Percentiles rank a stretch among this genome's conserved stretches.
phyloP scores from a whole-genome alignment of 2,888 invertebrate genomes.

The Rhingia rostrata region DNA sequence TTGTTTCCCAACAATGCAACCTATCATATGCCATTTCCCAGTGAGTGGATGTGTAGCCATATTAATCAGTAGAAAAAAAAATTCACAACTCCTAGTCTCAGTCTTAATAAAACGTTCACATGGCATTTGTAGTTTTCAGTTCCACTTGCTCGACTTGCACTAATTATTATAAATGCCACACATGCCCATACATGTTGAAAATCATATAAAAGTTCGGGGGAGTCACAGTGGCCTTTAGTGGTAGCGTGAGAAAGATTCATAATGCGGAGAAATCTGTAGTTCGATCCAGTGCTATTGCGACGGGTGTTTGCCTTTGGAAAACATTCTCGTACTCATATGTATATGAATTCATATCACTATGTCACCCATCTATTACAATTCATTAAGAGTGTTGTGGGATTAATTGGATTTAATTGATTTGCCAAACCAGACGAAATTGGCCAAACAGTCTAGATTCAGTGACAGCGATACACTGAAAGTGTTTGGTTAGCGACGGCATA shows the following conservation, averaged over 20 bases:
- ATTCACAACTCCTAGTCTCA: slow-evolving; percentile 37
- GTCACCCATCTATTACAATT: slow-evolving; percentile 83
- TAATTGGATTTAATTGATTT: slow-evolving; percentile 84
- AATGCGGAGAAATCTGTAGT: slow-evolving; percentile 76
- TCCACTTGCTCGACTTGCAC: slow-evolving; percentile 61
- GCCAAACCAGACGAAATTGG: slow-evolving; percentile 83
- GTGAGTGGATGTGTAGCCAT: neutral
- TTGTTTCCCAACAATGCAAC: slow-evolving; percentile 57
- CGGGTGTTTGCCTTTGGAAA: slow-evolving; percentile 57
- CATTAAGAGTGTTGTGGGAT: slow-evolving; percentile 83
- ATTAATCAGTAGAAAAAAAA: slow-evolving; percentile 14
- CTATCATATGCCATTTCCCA: slow-evolving; percentile 40
- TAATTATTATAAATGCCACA: slow-evolving; percentile 72
- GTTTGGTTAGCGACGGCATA: slow-evolving; percentile 48
- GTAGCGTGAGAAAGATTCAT: slow-evolving; percentile 82
- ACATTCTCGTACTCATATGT: slow-evolving; percentile 35
- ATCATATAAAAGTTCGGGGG: slow-evolving; percentile 83
- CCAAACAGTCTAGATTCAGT: slow-evolving; percentile 82
- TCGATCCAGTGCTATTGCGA: slow-evolving; percentile 71
- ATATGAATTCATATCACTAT: slow-evolving; percentile 74
- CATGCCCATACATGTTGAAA: slow-evolving; percentile 76
- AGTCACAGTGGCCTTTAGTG: slow-evolving; percentile 80
- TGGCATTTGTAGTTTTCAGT: slow-evolving; percentile 39
- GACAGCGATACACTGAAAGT: slow-evolving; percentile 75
- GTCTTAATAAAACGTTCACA: slow-evolving; percentile 55